Percentiles rank a stretch among this genome's conserved stretches.
Conservation (phyloP, 2,797 vertebrate genomes). For the Phylloscopus collybita region DNA sequence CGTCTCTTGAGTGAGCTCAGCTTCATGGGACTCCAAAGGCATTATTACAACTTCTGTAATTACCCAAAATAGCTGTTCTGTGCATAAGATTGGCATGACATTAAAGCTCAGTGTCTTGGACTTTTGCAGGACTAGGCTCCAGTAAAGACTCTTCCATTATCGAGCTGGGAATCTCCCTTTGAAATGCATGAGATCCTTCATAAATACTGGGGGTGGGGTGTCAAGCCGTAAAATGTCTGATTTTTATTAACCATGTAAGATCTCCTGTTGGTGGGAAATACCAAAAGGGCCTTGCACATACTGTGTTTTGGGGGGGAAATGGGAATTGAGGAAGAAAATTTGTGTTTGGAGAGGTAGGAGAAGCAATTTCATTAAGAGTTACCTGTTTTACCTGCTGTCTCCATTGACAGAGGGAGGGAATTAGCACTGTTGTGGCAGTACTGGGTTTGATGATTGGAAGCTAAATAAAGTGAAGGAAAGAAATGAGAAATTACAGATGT, state of each 20-base stretch:
- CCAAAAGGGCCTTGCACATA: neutral
- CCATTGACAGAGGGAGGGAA: neutral
- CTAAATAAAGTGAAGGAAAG: neutral
- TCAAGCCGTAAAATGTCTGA: neutral
- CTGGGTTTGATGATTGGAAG: neutral
- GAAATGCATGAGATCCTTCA: neutral
- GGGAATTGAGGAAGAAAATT: neutral
- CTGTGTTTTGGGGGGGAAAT: neutral
- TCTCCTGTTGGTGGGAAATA: neutral
- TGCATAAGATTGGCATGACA: constrained; percentile 3
- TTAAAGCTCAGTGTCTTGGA: constrained; percentile 26
- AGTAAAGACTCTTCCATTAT: neutral
- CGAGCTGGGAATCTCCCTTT: constrained; percentile 5
- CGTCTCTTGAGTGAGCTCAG: neutral
- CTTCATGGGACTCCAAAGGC: neutral
- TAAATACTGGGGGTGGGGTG: neutral
- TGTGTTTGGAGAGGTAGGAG: neutral
- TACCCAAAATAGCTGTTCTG: constrained; percentile 22
- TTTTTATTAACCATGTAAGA: neutral
- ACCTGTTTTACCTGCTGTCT: neutral
- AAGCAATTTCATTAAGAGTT: neutral
- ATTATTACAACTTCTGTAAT: constrained; percentile 40
- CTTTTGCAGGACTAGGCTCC: neutral
- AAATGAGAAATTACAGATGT: neutral
- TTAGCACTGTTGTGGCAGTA: neutral